Conservation (phyloP, 2,113 vertebrate genomes). For the Martes martes region DNA sequence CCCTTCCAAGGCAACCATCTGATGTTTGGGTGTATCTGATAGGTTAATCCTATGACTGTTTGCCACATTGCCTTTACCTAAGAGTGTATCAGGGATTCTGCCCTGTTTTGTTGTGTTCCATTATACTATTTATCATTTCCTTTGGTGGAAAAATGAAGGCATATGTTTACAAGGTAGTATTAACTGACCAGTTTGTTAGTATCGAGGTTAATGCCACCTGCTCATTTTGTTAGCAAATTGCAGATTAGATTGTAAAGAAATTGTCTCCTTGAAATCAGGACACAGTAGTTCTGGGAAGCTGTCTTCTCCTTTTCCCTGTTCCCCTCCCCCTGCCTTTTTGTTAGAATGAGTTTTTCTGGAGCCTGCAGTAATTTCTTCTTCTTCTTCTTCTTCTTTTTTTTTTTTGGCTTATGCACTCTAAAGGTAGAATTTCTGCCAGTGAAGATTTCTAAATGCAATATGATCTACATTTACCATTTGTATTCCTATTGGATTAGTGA, state of each 20-base stretch:
- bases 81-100: background rate
- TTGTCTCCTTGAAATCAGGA: slow-evolving; percentile 11
- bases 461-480: background rate
- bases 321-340: background rate
- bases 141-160: background rate
- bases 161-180: background rate
- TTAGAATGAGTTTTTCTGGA: slow-evolving; percentile 27
- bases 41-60: background rate
- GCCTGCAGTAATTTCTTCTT: background rate
- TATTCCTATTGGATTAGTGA: background rate
- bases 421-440: slow-evolving; percentile 51
- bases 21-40: background rate
- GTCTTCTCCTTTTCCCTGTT: background rate
- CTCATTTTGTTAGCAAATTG: background rate
- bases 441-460: slow-evolving; percentile 40
- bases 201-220: background rate
- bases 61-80: background rate
- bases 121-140: background rate
- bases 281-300: background rate
- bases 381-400: background rate
- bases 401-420: background rate
- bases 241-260: background rate
- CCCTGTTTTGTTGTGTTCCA: background rate
- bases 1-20: background rate
- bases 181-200: background rate